Conservation (phyloP, 2,888 invertebrate species). For the Synanthedon vespiformis region DNA sequence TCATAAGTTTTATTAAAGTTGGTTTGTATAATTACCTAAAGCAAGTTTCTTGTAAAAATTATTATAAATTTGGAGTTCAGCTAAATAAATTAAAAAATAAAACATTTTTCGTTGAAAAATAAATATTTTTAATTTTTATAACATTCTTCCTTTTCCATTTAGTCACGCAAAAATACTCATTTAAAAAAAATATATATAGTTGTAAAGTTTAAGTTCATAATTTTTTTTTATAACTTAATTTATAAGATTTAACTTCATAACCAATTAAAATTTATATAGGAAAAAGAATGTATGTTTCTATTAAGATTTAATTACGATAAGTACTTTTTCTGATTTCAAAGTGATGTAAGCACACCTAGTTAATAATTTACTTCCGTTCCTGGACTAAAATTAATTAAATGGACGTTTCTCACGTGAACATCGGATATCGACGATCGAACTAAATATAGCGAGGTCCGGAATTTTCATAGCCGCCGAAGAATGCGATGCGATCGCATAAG, state of each 20-base stretch:
- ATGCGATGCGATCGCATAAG: slow-evolving; percentile 30
- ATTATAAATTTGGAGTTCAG: too few species aligned
- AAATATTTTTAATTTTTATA: too few species aligned
- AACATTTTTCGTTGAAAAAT: too few species aligned
- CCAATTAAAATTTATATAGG: neutral
- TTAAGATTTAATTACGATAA: slow-evolving; percentile 25
- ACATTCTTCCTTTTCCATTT: too few species aligned
- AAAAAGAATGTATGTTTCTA: neutral
- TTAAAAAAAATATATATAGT: too few species aligned
- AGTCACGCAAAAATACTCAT: too few species aligned
- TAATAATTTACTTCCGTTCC: slow-evolving; percentile 19
- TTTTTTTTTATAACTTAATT: too few species aligned
- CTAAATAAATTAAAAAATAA: too few species aligned
- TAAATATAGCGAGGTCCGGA: slow-evolving; percentile 37
- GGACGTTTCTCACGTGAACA: slow-evolving; percentile 26
- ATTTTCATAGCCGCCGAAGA: slow-evolving; percentile 32
- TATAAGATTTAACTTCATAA: neutral
- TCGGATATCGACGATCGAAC: slow-evolving; percentile 25
- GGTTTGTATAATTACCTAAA: too few species aligned
- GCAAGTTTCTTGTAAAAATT: too few species aligned
- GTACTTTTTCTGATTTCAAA: slow-evolving; percentile 13
- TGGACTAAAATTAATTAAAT: slow-evolving; percentile 19
- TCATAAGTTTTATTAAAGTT: too few species aligned
- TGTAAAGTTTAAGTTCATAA: too few species aligned
- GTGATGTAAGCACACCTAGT: slow-evolving; percentile 20